Base-by-base conservation (phyloP, 2,797 vertebrate species). In the Botia kubotai region DNA sequence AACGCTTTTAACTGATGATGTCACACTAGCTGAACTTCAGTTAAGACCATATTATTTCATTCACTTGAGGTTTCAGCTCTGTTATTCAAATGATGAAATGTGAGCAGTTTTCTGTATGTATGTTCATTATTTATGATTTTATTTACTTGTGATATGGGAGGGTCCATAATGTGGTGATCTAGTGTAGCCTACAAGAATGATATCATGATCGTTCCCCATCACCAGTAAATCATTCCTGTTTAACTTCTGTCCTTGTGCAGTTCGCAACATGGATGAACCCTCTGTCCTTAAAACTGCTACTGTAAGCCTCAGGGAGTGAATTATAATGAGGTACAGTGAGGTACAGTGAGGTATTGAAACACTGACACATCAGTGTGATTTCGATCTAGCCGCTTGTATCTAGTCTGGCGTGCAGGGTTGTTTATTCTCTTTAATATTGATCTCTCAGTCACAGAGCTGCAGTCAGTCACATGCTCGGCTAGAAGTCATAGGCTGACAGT, bases 311-410 rank as follows among this genome's bases (percentile, higher is more conserved):
- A 13, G 14, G 10, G 21, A 36, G 21, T 46, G 16, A 68, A 68
- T 29, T 58, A 67, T 26, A 67, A 16, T 55, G 43, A 52, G 63
- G 60, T 52, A 52, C 39, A 11, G 39, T 8, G 39, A 43, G 39
- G 39, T 43, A 8, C 7, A 48, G 55, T 50, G 23, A 33, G 69
- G 53, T 60, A 60, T 70, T 67, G 68, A 70, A 70, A 69, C 43
- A 60, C 76, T 60, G 66, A 60, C 33, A 21, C 23, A 60, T 60
- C 26, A 48, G 2, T 58, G 66, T 60, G 21, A 19, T 69, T 14
- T 19, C 21, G 21, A 77, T 77, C 52, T 19, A 57, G 13, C 39
- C 4, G 26, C 29, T 29, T 63, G 13, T 14, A 12, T 63, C 14
- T 2, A 57, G 53, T 6, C 58, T 29, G 7, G 4, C 36, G 53